Percentiles rank a stretch among this genome's conserved stretches.
phyloP scores from a whole-genome alignment of 2,113 vertebrate genomes.

The Dromaius novaehollandiae region DNA sequence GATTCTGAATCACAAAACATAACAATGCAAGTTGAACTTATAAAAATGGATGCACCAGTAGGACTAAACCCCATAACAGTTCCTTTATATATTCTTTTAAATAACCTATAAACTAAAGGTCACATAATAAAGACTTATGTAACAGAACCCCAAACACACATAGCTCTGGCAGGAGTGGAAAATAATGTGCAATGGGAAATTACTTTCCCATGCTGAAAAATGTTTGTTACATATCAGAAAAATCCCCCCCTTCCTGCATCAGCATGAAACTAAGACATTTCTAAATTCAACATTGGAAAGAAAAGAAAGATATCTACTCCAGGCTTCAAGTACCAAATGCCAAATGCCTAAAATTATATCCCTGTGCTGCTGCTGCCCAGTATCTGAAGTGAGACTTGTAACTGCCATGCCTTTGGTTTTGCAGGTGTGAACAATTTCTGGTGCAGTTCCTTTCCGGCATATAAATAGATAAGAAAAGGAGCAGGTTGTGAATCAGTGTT shows the following conservation, averaged over 20 bases:
- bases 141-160: background rate
- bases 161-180: background rate
- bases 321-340: background rate
- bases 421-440: background rate
- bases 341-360: background rate
- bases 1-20: background rate
- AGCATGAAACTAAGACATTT: background rate
- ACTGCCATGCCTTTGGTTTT: background rate
- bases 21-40: background rate
- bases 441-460: background rate
- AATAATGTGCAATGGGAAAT: background rate
- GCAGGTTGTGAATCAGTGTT: accelerated
- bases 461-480: background rate
- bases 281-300: background rate
- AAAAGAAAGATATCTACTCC: background rate
- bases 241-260: accelerated
- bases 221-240: background rate
- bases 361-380: accelerated
- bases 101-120: background rate
- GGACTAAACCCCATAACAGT: background rate
- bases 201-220: background rate
- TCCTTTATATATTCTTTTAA: background rate
- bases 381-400: background rate
- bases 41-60: background rate
- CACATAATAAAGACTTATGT: background rate